phyloP scores from a whole-genome alignment of 2,113 vertebrate genomes.

The Neopipo cinnamomea region DNA sequence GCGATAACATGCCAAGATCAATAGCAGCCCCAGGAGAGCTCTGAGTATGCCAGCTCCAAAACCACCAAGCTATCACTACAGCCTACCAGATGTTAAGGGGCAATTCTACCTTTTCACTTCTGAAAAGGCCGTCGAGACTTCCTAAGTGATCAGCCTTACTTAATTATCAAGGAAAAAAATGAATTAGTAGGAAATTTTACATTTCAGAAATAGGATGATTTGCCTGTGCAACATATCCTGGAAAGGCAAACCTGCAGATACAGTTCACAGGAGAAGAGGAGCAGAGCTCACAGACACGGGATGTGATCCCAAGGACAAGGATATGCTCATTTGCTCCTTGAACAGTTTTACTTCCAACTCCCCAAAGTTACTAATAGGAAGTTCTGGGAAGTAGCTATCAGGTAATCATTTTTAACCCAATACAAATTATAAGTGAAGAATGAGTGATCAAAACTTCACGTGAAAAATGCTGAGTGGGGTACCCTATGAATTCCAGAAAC shows the following conservation, averaged over 20 bases:
- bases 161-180: background rate
- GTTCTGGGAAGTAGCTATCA: background rate
- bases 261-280: background rate
- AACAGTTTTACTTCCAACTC: background rate
- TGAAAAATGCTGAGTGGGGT: background rate
- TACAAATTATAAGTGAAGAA: background rate
- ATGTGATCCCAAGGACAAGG: background rate
- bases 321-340: background rate
- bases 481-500: background rate
- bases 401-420: background rate
- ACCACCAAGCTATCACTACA: background rate
- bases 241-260: background rate
- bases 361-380: background rate
- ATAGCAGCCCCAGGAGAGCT: background rate
- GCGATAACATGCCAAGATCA: background rate
- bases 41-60: background rate
- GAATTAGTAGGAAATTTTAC: background rate
- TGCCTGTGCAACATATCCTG: background rate
- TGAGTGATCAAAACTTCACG: background rate
- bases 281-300: background rate
- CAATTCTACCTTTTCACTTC: background rate
- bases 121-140: background rate
- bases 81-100: background rate
- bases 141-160: background rate
- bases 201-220: background rate